A percentile compares a stretch with the other conserved stretches of the same genome.
These are phyloP conservation scores for Gibbula magus DNA, from an alignment of 2,888 invertebrate genomes.

Conservation along the genomic window DNA sequence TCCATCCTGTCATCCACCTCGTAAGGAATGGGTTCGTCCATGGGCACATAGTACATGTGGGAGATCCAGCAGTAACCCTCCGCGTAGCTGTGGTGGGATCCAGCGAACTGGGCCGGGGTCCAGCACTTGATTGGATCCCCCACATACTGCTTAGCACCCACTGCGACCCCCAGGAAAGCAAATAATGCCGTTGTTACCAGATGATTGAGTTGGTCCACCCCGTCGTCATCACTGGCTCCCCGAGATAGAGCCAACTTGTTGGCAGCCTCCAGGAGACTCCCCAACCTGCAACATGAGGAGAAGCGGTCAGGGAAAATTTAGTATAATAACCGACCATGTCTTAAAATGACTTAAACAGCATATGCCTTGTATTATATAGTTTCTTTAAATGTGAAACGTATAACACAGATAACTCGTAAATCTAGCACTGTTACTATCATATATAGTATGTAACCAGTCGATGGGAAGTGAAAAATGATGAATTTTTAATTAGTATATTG, in stretches of 20 bases:
- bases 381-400: too few relatives aligned
- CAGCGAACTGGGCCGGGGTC: conserved; percentile 45
- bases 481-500: too few relatives aligned
- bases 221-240: conserved; percentile 45
- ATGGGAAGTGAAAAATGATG: too few relatives aligned
- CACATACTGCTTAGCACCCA: conserved; percentile 47
- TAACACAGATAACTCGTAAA: too few relatives aligned
- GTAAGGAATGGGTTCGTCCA: conserved; percentile 40
- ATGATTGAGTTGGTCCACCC: conserved; percentile 45
- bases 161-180: conserved; percentile 37
- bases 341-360: too few relatives aligned
- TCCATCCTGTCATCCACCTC: conserved; percentile 34
- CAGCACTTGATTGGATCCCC: conserved; percentile 51
- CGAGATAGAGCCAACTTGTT: conserved; percentile 39
- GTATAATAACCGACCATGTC: too few relatives aligned
- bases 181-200: conserved; percentile 40
- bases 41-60: conserved; percentile 47
- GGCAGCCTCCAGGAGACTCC: conserved; percentile 41
- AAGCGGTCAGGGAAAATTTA: too few relatives aligned
- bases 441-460: too few relatives aligned
- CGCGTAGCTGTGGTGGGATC: conserved; percentile 43
- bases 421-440: too few relatives aligned
- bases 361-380: too few relatives aligned
- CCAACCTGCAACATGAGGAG: conserved; percentile 36
- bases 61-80: conserved; percentile 47